Evolutionary conservation across 2,797 vertebrate species (phyloP), one percentile per base, ranked within the genome.

Genomic region (Nyctalus aviator): DNA sequence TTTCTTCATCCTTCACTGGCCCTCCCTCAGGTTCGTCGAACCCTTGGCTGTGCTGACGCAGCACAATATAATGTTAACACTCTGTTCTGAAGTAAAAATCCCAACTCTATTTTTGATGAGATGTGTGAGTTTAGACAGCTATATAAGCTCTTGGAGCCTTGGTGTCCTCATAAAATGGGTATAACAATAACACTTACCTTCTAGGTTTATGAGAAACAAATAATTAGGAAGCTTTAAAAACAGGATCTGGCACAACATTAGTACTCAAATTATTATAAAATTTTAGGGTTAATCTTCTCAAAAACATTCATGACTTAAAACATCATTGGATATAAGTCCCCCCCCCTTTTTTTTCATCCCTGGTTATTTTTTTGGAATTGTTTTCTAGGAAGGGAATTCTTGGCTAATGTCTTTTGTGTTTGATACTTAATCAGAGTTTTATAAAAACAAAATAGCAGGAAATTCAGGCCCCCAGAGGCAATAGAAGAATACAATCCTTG

Each of bases 391-490:
- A 71, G 9, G n/a, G 23, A 92, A 93, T 90, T 79, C 25, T 41
- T 95, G 41, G 20, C 53, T 81, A 62, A 85, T 37, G n/a, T 72
- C 48, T 90, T 85, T 90, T 48, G 32, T 73, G 50, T 91, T 37
- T 46, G 59, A 83, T 32, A 86, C 53, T 66, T 84, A 77, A 41
- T 62, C 55, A 78, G 71, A 91, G 23, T 91, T 92, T 91, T 30
- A 91, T 78, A 91, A 88, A 88, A 84, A 84, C 32, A 66, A 73
- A 72, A 84, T 44, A 84, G 32, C 53, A 79, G 27, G 21, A 76
- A 75, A 91, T 83, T 82, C 50, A 77, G 35, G 35, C 14, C 44
- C 76, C 73, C 66, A 59, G 27, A 55, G 41, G 27, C 30, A 72
- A 30, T 8, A 23, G 57, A 90, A 55, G 25, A 68, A 89, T 53